Conservation (phyloP, 2,797 vertebrate genomes). For the Acanthurus lineatus region DNA sequence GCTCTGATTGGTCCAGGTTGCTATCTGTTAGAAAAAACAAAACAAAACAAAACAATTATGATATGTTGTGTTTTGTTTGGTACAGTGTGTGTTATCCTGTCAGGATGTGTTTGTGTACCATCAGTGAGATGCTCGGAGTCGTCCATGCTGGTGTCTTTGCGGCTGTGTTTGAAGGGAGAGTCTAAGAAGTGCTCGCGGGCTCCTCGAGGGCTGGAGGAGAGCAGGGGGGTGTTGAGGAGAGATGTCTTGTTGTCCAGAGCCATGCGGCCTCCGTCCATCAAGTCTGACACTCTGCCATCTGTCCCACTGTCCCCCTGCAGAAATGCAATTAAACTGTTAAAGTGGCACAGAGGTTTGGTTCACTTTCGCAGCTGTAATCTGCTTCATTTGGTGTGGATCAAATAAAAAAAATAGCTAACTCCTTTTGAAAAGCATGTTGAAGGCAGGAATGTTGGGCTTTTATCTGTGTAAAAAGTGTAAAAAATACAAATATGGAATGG, state of each 20-base stretch:
- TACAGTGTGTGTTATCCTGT: no score
- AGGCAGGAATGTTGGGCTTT: no score
- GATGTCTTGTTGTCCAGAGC: conserved; percentile 98
- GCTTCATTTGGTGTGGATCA: not conserved
- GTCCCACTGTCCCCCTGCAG: conserved; percentile 83
- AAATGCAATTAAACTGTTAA: conserved; percentile 33
- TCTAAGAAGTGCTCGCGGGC: conserved; percentile 88
- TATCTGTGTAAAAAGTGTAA: no score
- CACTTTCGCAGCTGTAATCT: not conserved
- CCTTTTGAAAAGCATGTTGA: no score
- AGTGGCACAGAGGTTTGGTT: conserved; percentile 69
- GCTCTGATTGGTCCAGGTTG: conserved; percentile 87
- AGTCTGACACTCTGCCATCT: conserved; percentile 82
- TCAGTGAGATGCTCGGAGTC: conserved; percentile 93
- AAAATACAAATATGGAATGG: no score
- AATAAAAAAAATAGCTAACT: no score
- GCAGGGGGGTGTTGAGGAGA: conserved; percentile 92
- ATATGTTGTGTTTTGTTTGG: no score
- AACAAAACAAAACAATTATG: no score
- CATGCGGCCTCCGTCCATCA: conserved; percentile 89
- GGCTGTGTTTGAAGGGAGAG: conserved; percentile 91
- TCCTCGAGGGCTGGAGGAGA: conserved; percentile 88
- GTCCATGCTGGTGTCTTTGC: conserved; percentile 88
- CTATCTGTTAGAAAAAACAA: conserved; percentile 11
- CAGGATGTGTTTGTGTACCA: conserved; percentile 79